Percentiles rank a stretch among this genome's conserved stretches.
phyloP scores from a whole-genome alignment of 2,888 invertebrate species.

The Zelleria hepariella region DNA sequence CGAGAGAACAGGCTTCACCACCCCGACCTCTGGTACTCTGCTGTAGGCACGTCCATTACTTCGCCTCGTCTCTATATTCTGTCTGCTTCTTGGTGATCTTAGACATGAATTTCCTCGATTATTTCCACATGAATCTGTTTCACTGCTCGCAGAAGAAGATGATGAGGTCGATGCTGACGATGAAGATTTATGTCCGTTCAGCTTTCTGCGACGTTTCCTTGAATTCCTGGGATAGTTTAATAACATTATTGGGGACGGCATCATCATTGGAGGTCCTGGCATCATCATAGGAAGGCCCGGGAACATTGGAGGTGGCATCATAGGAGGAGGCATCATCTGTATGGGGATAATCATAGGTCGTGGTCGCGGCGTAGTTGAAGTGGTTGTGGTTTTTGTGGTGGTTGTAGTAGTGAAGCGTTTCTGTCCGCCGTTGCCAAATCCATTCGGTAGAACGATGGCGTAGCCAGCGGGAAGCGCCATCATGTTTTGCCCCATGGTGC shows the following conservation, averaged over 20 bases:
- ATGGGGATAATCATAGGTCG: not conserved
- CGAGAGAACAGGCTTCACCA: constrained; percentile 22
- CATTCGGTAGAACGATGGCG: not conserved
- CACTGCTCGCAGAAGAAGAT: not conserved
- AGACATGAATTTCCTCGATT: constrained; percentile 5
- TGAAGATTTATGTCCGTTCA: not conserved
- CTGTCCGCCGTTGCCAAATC: not conserved
- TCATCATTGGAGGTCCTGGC: constrained; percentile 16
- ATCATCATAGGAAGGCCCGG: constrained; percentile 15
- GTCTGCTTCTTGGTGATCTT: not conserved
- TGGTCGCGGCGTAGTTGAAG: not conserved
- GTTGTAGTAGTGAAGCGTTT: not conserved
- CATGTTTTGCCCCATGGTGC: not conserved
- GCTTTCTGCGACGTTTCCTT: not conserved
- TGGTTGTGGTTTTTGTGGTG: not conserved
- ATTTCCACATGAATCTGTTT: not conserved
- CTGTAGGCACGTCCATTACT: not conserved
- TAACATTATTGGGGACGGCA: not conserved
- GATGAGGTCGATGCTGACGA: not conserved
- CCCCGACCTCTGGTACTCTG: constrained; percentile 4
- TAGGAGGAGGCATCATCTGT: not conserved
- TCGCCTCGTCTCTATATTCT: not conserved
- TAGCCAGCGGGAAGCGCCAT: not conserved
- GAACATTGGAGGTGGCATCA: not conserved
- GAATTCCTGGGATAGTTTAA: not conserved